A percentile compares a stretch with the other conserved stretches of the same genome.
These are phyloP conservation scores for Rhea americana DNA, from an alignment of 2,113 vertebrate genomes.

Conservation along the genomic window DNA sequence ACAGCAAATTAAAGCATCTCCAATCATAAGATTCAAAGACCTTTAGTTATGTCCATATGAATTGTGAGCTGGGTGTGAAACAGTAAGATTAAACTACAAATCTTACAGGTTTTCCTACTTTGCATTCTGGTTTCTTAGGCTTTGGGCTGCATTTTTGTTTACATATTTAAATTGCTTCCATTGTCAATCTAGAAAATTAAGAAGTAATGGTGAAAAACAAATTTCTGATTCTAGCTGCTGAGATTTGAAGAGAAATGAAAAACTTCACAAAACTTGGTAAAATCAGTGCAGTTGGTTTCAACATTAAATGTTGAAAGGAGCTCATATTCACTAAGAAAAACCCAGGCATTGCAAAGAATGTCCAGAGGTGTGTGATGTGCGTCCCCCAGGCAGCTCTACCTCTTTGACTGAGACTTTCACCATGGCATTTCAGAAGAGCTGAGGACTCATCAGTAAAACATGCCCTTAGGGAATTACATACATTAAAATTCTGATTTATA, in stretches of 20 bases:
- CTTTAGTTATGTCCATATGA: not conserved
- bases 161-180: not conserved
- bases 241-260: not conserved
- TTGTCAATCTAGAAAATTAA: not conserved
- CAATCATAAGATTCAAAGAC: accelerated
- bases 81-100: not conserved
- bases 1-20: not conserved
- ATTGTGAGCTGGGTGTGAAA: not conserved
- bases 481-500: not conserved
- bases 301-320: accelerated
- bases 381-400: not conserved
- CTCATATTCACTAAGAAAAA: not conserved
- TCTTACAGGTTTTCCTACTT: not conserved
- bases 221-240: not conserved
- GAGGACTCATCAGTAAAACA: not conserved
- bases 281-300: not conserved
- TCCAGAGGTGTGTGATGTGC: accelerated
- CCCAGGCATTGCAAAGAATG: too few species aligned
- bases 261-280: not conserved
- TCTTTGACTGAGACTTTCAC: not conserved
- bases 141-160: not conserved
- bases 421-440: not conserved
- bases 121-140: not conserved
- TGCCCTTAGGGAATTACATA: accelerated
- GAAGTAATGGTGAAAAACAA: not conserved